Evolutionary conservation across 2,888 invertebrate species (phyloP), one percentile per base, ranked within the genome.

Genomic region (Drosophila fungiperda): DNA sequence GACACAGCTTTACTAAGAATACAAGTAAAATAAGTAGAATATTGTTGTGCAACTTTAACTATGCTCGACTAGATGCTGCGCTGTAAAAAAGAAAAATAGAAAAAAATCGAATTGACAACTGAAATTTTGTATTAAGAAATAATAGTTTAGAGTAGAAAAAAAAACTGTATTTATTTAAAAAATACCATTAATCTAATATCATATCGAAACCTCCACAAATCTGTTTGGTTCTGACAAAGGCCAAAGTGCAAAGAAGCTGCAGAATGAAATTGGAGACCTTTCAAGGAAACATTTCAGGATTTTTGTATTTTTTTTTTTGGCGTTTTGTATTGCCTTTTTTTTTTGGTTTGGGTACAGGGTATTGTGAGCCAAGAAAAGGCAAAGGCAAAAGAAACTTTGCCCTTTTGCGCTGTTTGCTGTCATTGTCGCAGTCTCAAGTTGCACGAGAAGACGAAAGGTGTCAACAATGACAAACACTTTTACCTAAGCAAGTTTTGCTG

Each of bases 401-500:
- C 79, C 82, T 80, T 83, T 78, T 69, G 65, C 54, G 62, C 70
- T 72, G 68, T 65, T 78, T 66, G 66, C 62, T 79, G 74, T 70
- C 76, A 73, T 78, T 75, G 79, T 76, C 81, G 75, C 78, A 76
- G 82, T 79, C 73, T 84, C 77, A 77, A 85, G 85, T 87, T 87
- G 61, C 69, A 32, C 77, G 76, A 58, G 79, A 83, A 82, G 85
- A 87, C 83, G 87, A 81, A 89, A 89, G 89, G 89, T 87, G 89
- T 87, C 87, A 87, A 83, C 87, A 89, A 83, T 87, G 89, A 89
- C 85, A 87, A 87, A 87, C 87, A 89, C 89, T 87, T 89, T 87
- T 89, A 86, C 89, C 84, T 87, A 87, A 89, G 78, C 87, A 89
- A 87, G 82, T 86, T 84, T 73, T 62, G 63, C 58, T 65, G 68